A percentile compares a stretch with the other conserved stretches of the same genome.
These are phyloP conservation scores for Zygothrica quintamaculata DNA, from an alignment of 2,888 invertebrate species.

Conservation along the genomic window DNA sequence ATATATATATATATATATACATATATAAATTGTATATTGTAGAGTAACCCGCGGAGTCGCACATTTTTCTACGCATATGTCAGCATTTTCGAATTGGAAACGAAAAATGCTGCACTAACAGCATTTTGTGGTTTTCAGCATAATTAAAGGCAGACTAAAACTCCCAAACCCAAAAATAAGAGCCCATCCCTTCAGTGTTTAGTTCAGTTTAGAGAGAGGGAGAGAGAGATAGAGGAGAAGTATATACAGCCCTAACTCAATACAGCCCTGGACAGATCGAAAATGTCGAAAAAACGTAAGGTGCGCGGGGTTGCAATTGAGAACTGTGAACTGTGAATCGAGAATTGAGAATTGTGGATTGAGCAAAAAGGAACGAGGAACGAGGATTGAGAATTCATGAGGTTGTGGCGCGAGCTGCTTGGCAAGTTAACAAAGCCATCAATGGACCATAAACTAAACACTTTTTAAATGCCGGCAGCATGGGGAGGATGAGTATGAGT, in stretches of 20 bases:
- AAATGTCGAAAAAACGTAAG: slow-evolving; percentile 83
- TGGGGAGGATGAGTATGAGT: slow-evolving; percentile 51
- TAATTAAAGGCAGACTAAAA: slow-evolving; percentile 80
- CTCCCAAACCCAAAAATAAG: not conserved
- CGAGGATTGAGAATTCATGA: slow-evolving; percentile 51
- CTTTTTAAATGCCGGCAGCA: slow-evolving; percentile 76
- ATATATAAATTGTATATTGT: too few species aligned
- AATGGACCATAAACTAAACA: slow-evolving; percentile 84
- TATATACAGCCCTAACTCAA: slow-evolving; percentile 36
- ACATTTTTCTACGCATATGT: slow-evolving; percentile 82
- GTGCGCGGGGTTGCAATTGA: slow-evolving; percentile 67
- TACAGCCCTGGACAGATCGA: slow-evolving; percentile 80
- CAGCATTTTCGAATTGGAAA: slow-evolving; percentile 81
- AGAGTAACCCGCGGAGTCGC: slow-evolving; percentile 53
- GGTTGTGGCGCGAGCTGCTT: slow-evolving; percentile 54
- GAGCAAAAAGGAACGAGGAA: slow-evolving; percentile 32
- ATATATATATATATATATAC: too few species aligned
- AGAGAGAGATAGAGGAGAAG: too few species aligned
- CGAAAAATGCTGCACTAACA: slow-evolving; percentile 78
- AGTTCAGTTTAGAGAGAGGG: not conserved
- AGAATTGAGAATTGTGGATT: slow-evolving; percentile 22
- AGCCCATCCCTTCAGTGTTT: not conserved
- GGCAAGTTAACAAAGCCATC: slow-evolving; percentile 84
- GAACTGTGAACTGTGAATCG: slow-evolving; percentile 32
- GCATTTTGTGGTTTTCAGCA: slow-evolving; percentile 81